These are phyloP conservation scores for Zaprionus vittiger DNA, from an alignment of 1,140 invertebrate genomes.

Conservation along the genomic window DNA sequence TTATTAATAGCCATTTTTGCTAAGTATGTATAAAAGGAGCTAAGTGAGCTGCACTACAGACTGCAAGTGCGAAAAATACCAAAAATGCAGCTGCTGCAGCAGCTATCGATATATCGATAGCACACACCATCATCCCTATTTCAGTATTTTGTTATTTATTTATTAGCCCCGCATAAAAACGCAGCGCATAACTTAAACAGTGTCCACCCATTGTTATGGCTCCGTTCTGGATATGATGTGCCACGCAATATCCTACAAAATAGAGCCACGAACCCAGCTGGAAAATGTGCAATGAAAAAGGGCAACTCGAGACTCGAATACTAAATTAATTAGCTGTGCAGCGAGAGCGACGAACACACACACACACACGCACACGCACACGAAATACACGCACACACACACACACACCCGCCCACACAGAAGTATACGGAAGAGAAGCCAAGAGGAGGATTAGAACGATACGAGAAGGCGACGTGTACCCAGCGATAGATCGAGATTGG, in stretches of 20 bases:
- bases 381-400: not conserved
- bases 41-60: not conserved
- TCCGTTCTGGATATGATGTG: conserved; percentile 27
- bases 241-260: conserved; percentile 11
- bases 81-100: not conserved
- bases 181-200: conserved; percentile 16
- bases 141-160: conserved; percentile 54
- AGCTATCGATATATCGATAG: conserved; percentile 34
- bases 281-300: conserved; percentile 42
- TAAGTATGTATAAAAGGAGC: not conserved
- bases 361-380: not conserved
- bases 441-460: conserved; percentile 1
- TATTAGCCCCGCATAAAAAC: conserved; percentile 19
- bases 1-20: not conserved
- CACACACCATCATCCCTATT: conserved; percentile 28
- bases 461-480: not conserved
- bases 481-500: not conserved
- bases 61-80: conserved; percentile 9
- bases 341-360: conserved; percentile 10
- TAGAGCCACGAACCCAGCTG: conserved; percentile 24
- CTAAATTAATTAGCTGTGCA: conserved; percentile 31
- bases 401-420: not conserved
- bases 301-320: conserved; percentile 19
- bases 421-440: not conserved
- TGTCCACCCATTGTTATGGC: conserved; percentile 15